These are phyloP conservation scores for Leptopilina myrica DNA, from an alignment of 2,888 invertebrate species.

Conservation along the genomic window DNA sequence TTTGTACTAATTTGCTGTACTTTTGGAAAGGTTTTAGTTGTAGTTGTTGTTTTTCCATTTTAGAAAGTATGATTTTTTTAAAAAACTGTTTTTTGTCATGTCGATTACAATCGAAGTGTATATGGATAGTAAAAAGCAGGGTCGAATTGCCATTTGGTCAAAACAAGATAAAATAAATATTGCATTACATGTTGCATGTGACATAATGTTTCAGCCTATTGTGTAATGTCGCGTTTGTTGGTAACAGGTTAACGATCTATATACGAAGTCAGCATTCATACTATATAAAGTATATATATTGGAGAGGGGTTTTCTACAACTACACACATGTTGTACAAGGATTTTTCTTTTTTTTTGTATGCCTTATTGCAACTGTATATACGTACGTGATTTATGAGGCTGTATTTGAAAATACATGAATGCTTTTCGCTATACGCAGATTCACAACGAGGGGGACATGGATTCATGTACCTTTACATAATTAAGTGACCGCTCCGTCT, in stretches of 20 bases:
- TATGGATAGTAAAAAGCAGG: background rate
- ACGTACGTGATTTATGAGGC: background rate
- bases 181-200: slow-evolving; percentile 19
- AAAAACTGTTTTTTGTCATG: no score
- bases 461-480: slow-evolving; percentile 26
- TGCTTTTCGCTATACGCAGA: slow-evolving; percentile 7
- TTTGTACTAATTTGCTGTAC: no score
- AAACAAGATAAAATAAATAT: slow-evolving; percentile 21
- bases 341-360: background rate
- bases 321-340: background rate
- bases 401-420: slow-evolving; percentile 5
- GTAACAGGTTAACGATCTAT: slow-evolving; percentile 49
- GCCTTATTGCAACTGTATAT: background rate
- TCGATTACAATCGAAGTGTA: no score
- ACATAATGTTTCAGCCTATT: slow-evolving; percentile 40
- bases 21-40: no score
- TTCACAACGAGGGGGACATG: background rate
- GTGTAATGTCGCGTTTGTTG: slow-evolving; percentile 49
- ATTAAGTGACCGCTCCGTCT: slow-evolving; percentile 21
- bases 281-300: background rate
- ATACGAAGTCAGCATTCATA: background rate
- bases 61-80: no score
- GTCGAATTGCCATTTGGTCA: slow-evolving; percentile 15
- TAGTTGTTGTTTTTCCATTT: no score
- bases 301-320: background rate